Base-by-base conservation (phyloP, 2,797 vertebrate genomes). In the Basileuterus tristriatus region DNA sequence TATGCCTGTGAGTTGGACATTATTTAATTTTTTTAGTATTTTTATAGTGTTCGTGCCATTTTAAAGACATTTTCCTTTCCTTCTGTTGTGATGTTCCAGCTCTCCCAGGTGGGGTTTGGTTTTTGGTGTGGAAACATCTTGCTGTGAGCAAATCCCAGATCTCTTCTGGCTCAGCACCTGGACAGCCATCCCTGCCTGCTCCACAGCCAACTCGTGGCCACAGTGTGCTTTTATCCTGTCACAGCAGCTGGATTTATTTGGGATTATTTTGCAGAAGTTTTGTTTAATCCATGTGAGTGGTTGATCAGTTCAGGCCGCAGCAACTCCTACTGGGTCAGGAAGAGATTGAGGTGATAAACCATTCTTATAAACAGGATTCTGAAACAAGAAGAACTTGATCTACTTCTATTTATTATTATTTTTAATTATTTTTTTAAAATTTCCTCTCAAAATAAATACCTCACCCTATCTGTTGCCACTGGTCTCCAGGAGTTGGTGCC, bases 201-300 rank as follows among this genome's bases (percentile, higher is more conserved):
- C 49, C 62, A 53, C 37, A 68, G 9, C 7, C 30, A 84, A 1
- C 17, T 59, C 5, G 1, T 8, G 12, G 9, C 11, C 70, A 7
- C 5, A 34, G 47, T 0, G 1, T n/a, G 22, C 2, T 77, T 74
- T 27, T 63, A 2, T 29, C 49, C n/a, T n/a, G n/a, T n/a, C n/a
- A n/a, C n/a, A n/a, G n/a, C 34, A 36, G 34, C 26, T 62, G 55
- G 4, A 8, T 80, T 63, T 23, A 19, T 56, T 60, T 64, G 36
- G 20, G 20, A 56, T 56, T 50, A 10, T 21, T 39, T 6, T 82
- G 8, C 20, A 52, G 46, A 78, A 44, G 5, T 47, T 29, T 5
- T 65, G 7, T 50, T 82, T 44, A 60, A 67, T 24, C 41, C 13
- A 1, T 10, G 8, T 36, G 27, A 85, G 22, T 37, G 44, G 13